Percentiles rank a stretch among this genome's conserved stretches.
Conservation (phyloP, 2,888 invertebrate species). For the Palloptera scutellata region DNA sequence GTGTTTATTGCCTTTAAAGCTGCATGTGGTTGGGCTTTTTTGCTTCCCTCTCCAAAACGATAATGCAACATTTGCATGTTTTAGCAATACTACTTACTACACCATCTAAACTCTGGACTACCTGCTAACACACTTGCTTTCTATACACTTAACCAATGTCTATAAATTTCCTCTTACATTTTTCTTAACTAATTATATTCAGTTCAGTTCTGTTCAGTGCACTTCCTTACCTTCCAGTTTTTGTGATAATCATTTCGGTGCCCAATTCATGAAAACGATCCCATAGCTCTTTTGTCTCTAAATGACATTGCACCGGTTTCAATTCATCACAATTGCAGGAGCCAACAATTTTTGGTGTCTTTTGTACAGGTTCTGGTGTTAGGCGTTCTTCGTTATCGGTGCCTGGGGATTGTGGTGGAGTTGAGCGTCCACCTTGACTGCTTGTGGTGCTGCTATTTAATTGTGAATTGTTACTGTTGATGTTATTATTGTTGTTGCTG, state of each 20-base stretch:
- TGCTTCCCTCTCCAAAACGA: slow-evolving; percentile 20
- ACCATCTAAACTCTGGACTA: not conserved
- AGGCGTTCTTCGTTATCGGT: slow-evolving; percentile 63
- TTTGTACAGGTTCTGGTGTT: slow-evolving; percentile 62
- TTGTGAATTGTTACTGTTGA: slow-evolving; percentile 39
- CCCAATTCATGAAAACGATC: slow-evolving; percentile 94
- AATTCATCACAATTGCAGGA: slow-evolving; percentile 85
- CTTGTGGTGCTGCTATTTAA: slow-evolving; percentile 52
- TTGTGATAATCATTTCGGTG: slow-evolving; percentile 98
- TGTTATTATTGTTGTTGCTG: slow-evolving; percentile 43
- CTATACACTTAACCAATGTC: not conserved
- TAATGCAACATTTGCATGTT: slow-evolving; percentile 46
- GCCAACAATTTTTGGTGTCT: slow-evolving; percentile 68
- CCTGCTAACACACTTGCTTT: not conserved
- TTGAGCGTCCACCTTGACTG: slow-evolving; percentile 60
- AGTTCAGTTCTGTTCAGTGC: too few relatives aligned
- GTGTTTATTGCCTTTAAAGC: slow-evolving; percentile 35
- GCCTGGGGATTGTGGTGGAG: slow-evolving; percentile 63
- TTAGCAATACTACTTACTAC: slow-evolving; percentile 36
- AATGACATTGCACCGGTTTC: slow-evolving; percentile 84
- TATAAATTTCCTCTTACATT: slow-evolving; percentile 1
- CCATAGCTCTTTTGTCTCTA: slow-evolving; percentile 96
- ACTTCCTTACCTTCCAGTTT: slow-evolving; percentile 86
- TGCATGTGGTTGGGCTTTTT: slow-evolving; percentile 24
- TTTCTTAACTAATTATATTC: not conserved